Base-by-base conservation (phyloP, 92 coral and sea anemone genomes). In the Zoanthus sociatus region DNA sequence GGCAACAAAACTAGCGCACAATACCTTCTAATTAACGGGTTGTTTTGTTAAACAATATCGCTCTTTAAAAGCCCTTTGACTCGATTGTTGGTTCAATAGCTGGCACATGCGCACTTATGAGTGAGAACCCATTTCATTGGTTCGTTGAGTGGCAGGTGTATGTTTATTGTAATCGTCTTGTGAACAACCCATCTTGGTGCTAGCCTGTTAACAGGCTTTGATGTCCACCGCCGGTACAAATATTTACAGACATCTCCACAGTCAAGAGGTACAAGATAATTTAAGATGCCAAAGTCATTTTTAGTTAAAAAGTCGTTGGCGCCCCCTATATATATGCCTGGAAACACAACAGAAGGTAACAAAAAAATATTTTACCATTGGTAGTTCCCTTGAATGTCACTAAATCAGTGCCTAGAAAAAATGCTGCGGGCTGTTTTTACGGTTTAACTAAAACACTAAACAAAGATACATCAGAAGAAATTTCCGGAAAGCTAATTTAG, bases 11-110 rank as follows among this genome's bases (percentile, higher is more conserved):
- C 98, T 84, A 84, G 78, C 79, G 85, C 66, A 92, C 95, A 92
- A 92, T 94, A 91, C 88, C 73, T 86, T 73, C 83, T 92, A 84
- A 94, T 94, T 94, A 90, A 92, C 98, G 98, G 95, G 86, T 82
- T 90, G 88, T 93, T 86, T 91, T 74, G 92, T 92, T 76, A 88
- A 92, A 94, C 95, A 94, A 94, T 94, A 94, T 94, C 98, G 82
- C 98, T 94, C 98, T 94, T 94, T 94, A 92, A 84, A 94, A 94
- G 92, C 88, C 37, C 47, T 60, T 20, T 74, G 14, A 72, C 63
- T 87, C 93, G 83, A 86, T 90, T 83, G 88, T 83, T 84, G 56
- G 53, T 82, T 58, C 75, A 66, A n/a, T n/a, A 61, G 77, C 18
- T 55, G 16, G 98, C 88, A 88, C 98, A 87, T 92, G 98, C 98